Evolutionary conservation across 2,888 invertebrate species (phyloP).

Genomic region (Lasioglossum vierecki): DNA sequence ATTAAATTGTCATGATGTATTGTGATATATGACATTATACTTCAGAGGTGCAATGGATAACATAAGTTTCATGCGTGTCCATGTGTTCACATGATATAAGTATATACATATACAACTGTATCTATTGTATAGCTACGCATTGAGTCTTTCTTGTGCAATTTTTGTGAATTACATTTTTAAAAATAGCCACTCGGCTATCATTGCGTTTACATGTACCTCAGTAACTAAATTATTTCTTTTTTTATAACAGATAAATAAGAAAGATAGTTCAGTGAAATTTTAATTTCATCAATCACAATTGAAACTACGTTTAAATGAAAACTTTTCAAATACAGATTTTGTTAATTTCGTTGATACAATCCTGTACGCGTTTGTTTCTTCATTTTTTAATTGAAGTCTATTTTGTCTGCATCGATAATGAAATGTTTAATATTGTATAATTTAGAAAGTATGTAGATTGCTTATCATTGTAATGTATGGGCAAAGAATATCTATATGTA

Average conservation of each 20-base stretch:
- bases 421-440: slow-evolving; percentile 53
- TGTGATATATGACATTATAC: slow-evolving; percentile 18
- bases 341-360: slow-evolving; percentile 24
- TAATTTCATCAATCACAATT: slow-evolving; percentile 28
- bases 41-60: slow-evolving; percentile 41
- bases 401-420: slow-evolving; percentile 33
- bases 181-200: slow-evolving; percentile 37
- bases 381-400: slow-evolving; percentile 2
- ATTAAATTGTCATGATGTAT: slow-evolving; percentile 8
- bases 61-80: slow-evolving; percentile 53
- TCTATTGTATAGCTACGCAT: slow-evolving; percentile 46
- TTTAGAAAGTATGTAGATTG: slow-evolving; percentile 39
- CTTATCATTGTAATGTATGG: slow-evolving; percentile 42
- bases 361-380: background rate
- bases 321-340: slow-evolving; percentile 28
- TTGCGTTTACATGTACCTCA: slow-evolving; percentile 45
- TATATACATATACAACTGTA: slow-evolving; percentile 34
- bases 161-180: slow-evolving; percentile 37
- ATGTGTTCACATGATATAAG: slow-evolving; percentile 55
- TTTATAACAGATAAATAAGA: slow-evolving; percentile 20
- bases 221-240: slow-evolving; percentile 31
- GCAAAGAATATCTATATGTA: slow-evolving; percentile 58
- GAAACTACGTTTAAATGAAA: slow-evolving; percentile 25
- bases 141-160: slow-evolving; percentile 50
- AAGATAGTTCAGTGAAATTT: slow-evolving; percentile 6